Conservation (phyloP, 2,888 invertebrate species). For the Octonoba sinensis region DNA sequence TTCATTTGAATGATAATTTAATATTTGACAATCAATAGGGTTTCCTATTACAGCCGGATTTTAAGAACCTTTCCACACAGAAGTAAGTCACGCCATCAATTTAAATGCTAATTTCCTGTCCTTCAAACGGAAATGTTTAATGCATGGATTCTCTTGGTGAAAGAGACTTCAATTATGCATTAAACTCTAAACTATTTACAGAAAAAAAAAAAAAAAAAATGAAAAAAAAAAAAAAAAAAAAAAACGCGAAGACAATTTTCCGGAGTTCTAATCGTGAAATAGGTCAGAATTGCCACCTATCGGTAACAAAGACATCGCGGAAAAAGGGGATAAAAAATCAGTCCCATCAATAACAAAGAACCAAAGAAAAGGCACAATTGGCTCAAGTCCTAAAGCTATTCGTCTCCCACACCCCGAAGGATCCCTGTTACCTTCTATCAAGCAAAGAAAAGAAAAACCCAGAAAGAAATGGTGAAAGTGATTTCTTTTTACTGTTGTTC, state of each 20-base stretch:
- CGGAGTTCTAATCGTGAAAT: slow-evolving; percentile 8
- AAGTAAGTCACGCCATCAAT: too few species aligned
- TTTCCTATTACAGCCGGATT: too few species aligned
- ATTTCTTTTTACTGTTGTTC: slow-evolving; percentile 22
- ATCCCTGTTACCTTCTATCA: slow-evolving; percentile 10
- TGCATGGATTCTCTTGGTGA: too few species aligned
- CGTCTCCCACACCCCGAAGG: slow-evolving; percentile 9
- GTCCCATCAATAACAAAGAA: slow-evolving; percentile 40
- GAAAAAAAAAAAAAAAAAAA: too few species aligned
- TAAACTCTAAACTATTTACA: too few species aligned
- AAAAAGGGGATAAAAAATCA: slow-evolving; percentile 13
- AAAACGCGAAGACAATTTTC: neutral
- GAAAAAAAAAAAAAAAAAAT: too few species aligned
- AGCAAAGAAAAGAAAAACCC: neutral
- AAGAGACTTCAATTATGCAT: too few species aligned
- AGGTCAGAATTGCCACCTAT: slow-evolving; percentile 38
- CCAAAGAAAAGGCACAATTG: slow-evolving; percentile 39
- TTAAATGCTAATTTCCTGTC: too few species aligned
- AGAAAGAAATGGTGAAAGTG: slow-evolving; percentile 37
- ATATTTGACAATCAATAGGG: too few species aligned
- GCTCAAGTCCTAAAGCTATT: slow-evolving; percentile 50
- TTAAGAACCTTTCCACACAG: too few species aligned
- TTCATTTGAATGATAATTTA: too few species aligned
- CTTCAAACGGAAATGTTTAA: too few species aligned
- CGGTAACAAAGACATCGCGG: slow-evolving; percentile 29